Percentiles rank a stretch among this genome's conserved stretches.
Conservation (phyloP, 1,140 invertebrate species). For the Drosophila arawakana region DNA sequence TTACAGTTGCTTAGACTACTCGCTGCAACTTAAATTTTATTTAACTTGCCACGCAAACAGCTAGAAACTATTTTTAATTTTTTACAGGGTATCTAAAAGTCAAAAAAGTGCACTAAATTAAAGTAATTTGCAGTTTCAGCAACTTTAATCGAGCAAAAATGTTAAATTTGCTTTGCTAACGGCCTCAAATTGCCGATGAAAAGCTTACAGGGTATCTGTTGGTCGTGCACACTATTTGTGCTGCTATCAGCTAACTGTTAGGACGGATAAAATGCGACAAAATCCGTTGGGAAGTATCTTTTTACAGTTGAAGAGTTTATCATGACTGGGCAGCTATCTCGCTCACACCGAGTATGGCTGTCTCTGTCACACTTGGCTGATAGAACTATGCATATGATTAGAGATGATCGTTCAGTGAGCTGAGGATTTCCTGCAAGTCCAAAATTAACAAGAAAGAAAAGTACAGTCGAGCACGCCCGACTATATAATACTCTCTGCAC, state of each 20-base stretch:
- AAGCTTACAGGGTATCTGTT: not conserved
- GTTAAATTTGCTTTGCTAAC: not conserved
- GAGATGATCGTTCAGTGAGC: constrained; percentile 10
- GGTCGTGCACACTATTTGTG: not conserved
- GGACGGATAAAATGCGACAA: constrained; percentile 2
- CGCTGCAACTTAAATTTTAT: too few relatives aligned
- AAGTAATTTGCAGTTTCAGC: too few relatives aligned
- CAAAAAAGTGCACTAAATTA: not conserved
- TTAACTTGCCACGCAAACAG: too few relatives aligned
- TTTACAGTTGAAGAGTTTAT: constrained; percentile 21
- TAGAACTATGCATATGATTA: constrained; percentile 16
- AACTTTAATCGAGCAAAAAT: not conserved
- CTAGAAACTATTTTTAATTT: not conserved
- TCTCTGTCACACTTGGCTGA: not conserved
- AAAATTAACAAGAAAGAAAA: too few relatives aligned
- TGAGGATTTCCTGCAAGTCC: constrained; percentile 42
- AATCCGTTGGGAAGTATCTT: constrained; percentile 3
- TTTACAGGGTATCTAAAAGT: constrained; percentile 4
- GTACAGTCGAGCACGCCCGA: too few relatives aligned
- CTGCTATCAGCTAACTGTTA: constrained; percentile 2
- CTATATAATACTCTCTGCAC: too few relatives aligned
- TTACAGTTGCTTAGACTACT: too few relatives aligned
- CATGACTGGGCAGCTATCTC: constrained; percentile 1
- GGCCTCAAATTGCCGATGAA: not conserved
- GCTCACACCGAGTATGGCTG: not conserved